These are phyloP conservation scores for Melanogrammus aeglefinus DNA, from an alignment of 2,797 vertebrate genomes.

Conservation along the genomic window DNA sequence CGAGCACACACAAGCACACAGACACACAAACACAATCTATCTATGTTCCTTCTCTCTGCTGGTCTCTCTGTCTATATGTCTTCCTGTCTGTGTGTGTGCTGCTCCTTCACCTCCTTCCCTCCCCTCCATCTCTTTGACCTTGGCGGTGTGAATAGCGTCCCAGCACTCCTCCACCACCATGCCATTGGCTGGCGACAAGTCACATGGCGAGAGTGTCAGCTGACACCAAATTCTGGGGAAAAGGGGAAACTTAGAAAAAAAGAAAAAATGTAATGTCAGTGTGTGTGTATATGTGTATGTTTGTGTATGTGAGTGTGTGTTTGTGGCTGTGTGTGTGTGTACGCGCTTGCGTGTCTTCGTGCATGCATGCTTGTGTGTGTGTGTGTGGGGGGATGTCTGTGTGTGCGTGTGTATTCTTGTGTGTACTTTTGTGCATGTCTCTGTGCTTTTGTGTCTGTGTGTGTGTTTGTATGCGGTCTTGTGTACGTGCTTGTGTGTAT, in stretches of 20 bases:
- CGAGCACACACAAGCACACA: background rate
- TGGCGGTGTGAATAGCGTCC: slow-evolving; percentile 56
- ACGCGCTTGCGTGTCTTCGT: no score
- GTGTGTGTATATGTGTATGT: background rate
- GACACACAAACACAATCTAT: background rate
- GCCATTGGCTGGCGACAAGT: slow-evolving; percentile 51
- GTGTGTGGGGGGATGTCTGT: background rate
- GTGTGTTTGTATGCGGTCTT: no score
- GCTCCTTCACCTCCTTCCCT: background rate
- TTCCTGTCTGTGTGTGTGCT: background rate
- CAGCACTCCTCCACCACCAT: slow-evolving; percentile 38
- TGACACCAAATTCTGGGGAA: slow-evolving; percentile 62
- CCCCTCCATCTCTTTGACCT: slow-evolving; percentile 59
- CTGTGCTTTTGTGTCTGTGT: no score
- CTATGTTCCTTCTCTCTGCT: background rate
- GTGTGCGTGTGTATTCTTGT: no score
- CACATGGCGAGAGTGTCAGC: slow-evolving; percentile 63
- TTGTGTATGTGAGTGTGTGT: background rate
- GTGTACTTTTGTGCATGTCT: no score
- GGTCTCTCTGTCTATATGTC: background rate
- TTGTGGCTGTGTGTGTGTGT: background rate
- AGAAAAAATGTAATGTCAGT: slow-evolving; percentile 33
- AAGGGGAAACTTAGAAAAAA: slow-evolving; percentile 59
- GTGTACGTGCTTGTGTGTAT: background rate
- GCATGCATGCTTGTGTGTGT: background rate